Conservation (phyloP, 2,797 vertebrate genomes). For the Monodelphis domestica region DNA sequence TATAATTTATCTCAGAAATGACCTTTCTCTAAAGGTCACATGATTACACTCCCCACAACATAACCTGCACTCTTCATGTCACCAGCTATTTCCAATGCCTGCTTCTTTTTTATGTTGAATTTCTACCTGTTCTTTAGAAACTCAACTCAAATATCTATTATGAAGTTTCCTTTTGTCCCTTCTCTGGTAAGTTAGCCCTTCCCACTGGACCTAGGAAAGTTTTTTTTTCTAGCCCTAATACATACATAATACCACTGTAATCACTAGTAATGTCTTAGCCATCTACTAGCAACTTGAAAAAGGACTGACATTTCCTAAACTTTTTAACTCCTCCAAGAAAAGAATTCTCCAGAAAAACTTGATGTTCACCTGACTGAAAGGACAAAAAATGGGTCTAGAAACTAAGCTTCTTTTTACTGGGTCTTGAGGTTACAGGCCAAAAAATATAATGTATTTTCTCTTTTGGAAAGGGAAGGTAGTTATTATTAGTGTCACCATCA, state of each 20-base stretch:
- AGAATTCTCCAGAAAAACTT: not conserved
- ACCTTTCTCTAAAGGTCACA: not conserved
- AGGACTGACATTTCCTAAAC: not conserved
- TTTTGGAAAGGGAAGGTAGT: not conserved
- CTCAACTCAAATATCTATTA: not conserved
- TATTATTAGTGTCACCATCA: too few relatives aligned
- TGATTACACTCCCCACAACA: not conserved
- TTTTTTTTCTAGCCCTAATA: too few relatives aligned
- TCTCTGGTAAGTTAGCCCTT: not conserved
- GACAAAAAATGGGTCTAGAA: not conserved
- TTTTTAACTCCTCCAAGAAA: not conserved
- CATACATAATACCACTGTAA: not conserved
- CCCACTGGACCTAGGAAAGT: not conserved
- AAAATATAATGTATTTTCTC: not conserved
- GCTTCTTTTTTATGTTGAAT: not conserved
- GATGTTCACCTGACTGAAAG: not conserved
- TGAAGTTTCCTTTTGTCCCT: not conserved
- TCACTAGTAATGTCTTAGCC: not conserved
- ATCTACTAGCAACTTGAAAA: not conserved
- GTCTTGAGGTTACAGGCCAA: not conserved
- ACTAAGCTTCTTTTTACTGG: not conserved
- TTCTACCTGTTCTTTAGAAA: not conserved
- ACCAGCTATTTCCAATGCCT: not conserved
- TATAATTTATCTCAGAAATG: not conserved
- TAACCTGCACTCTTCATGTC: not conserved